Evolutionary conservation across 2,888 invertebrate genomes (phyloP), one percentile per base, ranked within the genome.

Genomic region (Drosophila tanythrix): DNA sequence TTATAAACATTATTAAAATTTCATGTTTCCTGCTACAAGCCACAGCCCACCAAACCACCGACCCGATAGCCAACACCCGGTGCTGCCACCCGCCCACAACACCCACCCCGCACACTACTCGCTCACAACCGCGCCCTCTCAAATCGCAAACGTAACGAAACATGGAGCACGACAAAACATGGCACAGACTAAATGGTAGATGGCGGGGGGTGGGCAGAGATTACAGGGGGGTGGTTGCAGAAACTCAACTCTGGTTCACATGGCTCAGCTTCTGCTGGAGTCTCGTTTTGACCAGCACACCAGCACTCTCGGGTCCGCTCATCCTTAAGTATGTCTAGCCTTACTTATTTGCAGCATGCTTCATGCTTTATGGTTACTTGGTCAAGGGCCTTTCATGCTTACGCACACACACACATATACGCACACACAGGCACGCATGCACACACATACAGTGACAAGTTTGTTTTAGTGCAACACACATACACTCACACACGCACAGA

Each of bases 1-100:
- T 89, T 90, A 90, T 89, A 90, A 89, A 89, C 90, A 89, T 89
- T 89, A 89, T 89, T 89, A 89, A 89, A 89, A 90, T 89, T 89
- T 88, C 87, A 89, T 88, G 87, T 88, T 88, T 82, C 82, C 85
- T 82, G 81, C 83, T 78, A 78, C 80, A 74, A 78, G 80, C 83
- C 56, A 48, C 63, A 58, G 4, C 65, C 67, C 72, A 46, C 40
- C 51, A 40, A 50, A n/a, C 59, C 68, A 52, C 43, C 56, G 51
- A n/a, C 33, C 50, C 46, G 50, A 46, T 48, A 46, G n/a, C 40
- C 48, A 58, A 48, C 62, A 48, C 50, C 74, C 38, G 50, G 35
- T 62, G 35, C 33, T n/a, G 21, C 57, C 61, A 48, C 6, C 57
- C 25, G 15, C 11, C 8, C 40, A 6, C 27, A 46, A 53, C 55